These are phyloP conservation scores for Gastrophryne carolinensis DNA, from an alignment of 2,797 vertebrate species.

Conservation along the genomic window DNA sequence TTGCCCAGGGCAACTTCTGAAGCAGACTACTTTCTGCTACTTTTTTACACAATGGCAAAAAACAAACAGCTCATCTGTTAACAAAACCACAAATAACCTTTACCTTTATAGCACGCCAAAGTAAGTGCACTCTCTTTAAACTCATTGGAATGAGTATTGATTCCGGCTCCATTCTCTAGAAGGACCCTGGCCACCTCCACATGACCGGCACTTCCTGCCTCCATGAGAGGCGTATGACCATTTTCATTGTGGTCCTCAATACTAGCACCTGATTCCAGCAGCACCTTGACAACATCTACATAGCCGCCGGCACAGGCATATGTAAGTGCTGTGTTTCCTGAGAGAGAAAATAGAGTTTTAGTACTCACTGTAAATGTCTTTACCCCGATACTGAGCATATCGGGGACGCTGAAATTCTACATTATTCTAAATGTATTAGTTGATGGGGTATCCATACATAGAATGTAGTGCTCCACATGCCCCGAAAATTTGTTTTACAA, in stretches of 20 bases:
- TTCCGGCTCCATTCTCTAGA: conserved; percentile 76
- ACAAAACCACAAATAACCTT: neutral
- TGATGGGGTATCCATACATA: too few relatives aligned
- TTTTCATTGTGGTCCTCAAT: conserved; percentile 82
- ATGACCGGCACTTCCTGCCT: conserved; percentile 76
- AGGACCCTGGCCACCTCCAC: conserved; percentile 78
- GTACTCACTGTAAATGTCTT: too few relatives aligned
- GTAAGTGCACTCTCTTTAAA: conserved; percentile 82
- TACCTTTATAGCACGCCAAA: conserved; percentile 79
- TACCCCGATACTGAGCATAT: too few relatives aligned
- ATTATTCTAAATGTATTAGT: too few relatives aligned
- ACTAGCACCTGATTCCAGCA: conserved; percentile 78
- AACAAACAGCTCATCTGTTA: neutral
- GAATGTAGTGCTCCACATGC: too few relatives aligned
- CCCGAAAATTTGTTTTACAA: too few relatives aligned
- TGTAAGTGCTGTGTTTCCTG: conserved; percentile 78
- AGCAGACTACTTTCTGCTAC: too few relatives aligned
- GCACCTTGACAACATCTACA: conserved; percentile 77
- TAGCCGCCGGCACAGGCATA: conserved; percentile 80
- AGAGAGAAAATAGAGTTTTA: neutral
- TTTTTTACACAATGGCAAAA: too few relatives aligned
- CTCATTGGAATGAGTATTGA: conserved; percentile 80
- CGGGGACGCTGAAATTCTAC: too few relatives aligned
- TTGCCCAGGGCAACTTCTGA: too few relatives aligned
- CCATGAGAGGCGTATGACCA: conserved; percentile 80